phyloP scores from a whole-genome alignment of 2,797 vertebrate genomes.

The Ambastaia sidthimunki region DNA sequence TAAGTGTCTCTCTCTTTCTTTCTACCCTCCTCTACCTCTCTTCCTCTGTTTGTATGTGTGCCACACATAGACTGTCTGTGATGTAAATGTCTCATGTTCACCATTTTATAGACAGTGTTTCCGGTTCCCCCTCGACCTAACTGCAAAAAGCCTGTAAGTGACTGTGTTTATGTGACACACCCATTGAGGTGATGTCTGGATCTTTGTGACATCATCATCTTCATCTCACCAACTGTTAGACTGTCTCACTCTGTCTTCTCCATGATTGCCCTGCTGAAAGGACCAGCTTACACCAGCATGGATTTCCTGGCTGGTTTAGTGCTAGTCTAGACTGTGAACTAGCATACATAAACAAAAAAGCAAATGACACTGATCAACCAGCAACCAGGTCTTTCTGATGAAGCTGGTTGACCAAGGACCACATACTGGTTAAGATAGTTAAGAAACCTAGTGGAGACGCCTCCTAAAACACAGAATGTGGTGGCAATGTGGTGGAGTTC shows the following conservation, averaged over 20 bases:
- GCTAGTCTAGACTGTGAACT: too few species aligned
- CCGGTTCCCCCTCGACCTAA: slow-evolving; percentile 88
- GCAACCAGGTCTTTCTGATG: too few species aligned
- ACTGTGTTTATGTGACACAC: slow-evolving; percentile 20
- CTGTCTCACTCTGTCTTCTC: background rate
- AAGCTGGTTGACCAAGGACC: too few species aligned
- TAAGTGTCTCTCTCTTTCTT: slow-evolving; percentile 63
- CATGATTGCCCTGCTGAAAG: background rate
- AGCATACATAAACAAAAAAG: too few species aligned
- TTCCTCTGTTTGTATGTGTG: slow-evolving; percentile 5
- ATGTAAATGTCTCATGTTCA: slow-evolving; percentile 17
- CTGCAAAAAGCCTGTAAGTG: slow-evolving; percentile 93
- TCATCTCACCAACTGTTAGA: background rate
- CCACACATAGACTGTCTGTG: background rate
- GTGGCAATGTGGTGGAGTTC: too few species aligned
- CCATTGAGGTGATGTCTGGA: background rate
- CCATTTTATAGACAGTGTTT: slow-evolving; percentile 85
- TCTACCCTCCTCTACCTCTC: slow-evolving; percentile 17
- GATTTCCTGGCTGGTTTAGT: too few species aligned
- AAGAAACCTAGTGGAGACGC: too few species aligned
- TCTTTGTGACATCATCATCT: background rate
- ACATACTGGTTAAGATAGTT: too few species aligned
- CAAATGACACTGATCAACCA: too few species aligned
- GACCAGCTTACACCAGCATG: background rate
- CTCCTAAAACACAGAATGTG: too few species aligned